Evolutionary conservation across 2,113 vertebrate genomes (phyloP).

Genomic region (Larimichthys polyactis): DNA sequence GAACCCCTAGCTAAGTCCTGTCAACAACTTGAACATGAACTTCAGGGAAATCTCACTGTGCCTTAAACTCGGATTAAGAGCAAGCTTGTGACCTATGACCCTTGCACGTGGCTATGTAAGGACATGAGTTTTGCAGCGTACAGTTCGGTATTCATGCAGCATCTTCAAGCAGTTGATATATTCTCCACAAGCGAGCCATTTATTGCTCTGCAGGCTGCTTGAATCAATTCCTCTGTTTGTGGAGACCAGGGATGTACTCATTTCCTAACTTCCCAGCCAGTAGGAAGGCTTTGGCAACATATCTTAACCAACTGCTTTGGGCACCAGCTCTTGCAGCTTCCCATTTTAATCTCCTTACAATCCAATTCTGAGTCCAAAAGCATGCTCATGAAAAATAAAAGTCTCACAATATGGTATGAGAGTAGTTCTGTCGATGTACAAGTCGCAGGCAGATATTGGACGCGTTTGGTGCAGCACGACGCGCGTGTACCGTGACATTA

Average conservation of each 20-base stretch:
- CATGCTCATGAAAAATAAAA: not conserved
- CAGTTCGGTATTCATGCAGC: slow-evolving; percentile 2
- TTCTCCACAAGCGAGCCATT: not conserved
- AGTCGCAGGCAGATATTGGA: slow-evolving; percentile 17
- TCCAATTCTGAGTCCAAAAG: slow-evolving; percentile 45
- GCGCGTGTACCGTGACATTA: slow-evolving; percentile 15
- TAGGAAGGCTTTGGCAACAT: slow-evolving; percentile 36
- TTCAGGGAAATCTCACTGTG: slow-evolving; percentile 23
- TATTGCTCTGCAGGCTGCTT: slow-evolving; percentile 17
- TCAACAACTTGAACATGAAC: slow-evolving; percentile 12
- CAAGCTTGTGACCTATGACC: slow-evolving; percentile 26
- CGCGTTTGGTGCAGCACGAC: slow-evolving; percentile 5
- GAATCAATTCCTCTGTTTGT: slow-evolving; percentile 14
- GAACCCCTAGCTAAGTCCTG: not conserved
- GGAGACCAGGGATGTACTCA: not conserved
- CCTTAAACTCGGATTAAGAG: slow-evolving; percentile 40
- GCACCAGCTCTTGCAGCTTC: slow-evolving; percentile 12
- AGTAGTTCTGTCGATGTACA: slow-evolving; percentile 7
- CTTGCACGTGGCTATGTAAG: not conserved
- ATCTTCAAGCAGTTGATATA: slow-evolving; percentile 4
- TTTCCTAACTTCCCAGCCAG: slow-evolving; percentile 24
- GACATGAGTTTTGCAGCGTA: not conserved
- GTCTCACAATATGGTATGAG: slow-evolving; percentile 8
- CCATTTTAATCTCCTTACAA: slow-evolving; percentile 26
- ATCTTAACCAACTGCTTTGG: slow-evolving; percentile 20